Evolutionary conservation across 2,888 invertebrate genomes (phyloP), one percentile per base, ranked within the genome.

Genomic region (Phortica okadai): DNA sequence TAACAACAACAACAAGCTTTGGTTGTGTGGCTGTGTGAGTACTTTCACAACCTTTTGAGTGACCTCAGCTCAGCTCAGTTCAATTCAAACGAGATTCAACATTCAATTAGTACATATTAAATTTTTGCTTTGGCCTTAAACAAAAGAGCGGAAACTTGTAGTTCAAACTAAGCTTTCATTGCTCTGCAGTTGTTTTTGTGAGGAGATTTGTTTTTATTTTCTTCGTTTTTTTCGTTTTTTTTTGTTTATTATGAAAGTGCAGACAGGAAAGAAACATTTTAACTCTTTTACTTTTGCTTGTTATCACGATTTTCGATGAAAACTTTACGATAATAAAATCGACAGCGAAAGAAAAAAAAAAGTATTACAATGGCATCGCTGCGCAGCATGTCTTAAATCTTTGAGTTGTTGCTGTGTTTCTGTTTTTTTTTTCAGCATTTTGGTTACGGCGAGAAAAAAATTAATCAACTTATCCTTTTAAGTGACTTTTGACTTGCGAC

Each of bases 91-190:
- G 73, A 77, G 78, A 79, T 82, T 79, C 84, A 84, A 84, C 83
- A 84, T 83, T 84, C 84, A 85, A 85, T 84, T 84, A 84, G 84
- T 84, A 81, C 78, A 83, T 83, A 84, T 84, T 78, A 82, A 83
- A 81, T 84, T 33, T 33, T 81, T 83, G 82, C 77, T 80, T 80
- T 81, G 66, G 62, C 74, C 77, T 74, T 70, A 78, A 84, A 84
- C 83, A 84, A 84, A 84, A 82, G 82, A 76, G 83, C 83, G 83
- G 83, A 84, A 56, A 84, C 83, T 84, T 83, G 54, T 72, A 16
- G 16, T 59, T 7, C 25, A 62, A 59, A 33, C 33, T 33, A 33
- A 33, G 33, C 33, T 25, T 62, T 62, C 25, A 21, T 64, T 59
- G 16, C 8, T 59, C 16, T 59, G 6, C 59, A 25, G 45, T 69